Conservation (phyloP, 1,140 invertebrate species). For the Aphelenchoides besseyi region DNA sequence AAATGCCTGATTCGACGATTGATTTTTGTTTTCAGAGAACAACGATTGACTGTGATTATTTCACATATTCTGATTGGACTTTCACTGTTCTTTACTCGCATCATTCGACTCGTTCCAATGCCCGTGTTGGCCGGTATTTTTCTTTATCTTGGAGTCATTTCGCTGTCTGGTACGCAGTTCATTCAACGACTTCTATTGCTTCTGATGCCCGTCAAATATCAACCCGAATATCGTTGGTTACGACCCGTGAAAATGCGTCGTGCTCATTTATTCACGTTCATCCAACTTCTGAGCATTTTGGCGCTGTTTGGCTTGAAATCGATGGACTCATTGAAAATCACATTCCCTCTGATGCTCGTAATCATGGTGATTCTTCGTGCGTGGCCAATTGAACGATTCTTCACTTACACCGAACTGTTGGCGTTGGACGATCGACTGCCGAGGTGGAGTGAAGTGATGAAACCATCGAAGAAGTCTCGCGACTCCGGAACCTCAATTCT, state of each 20-base stretch:
- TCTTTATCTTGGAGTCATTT: constrained; percentile 63
- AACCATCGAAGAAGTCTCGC: constrained; percentile 16
- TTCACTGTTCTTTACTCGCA: constrained; percentile 34
- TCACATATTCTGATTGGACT: constrained; percentile 62
- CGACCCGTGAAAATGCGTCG: constrained; percentile 69
- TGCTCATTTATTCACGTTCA: constrained; percentile 51
- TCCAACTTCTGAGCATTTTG: constrained; percentile 44
- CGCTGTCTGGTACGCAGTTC: constrained; percentile 70
- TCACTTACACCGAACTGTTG: constrained; percentile 34
- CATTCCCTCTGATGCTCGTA: constrained; percentile 71
- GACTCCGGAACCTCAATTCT: too few relatives aligned
- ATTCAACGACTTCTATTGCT: constrained; percentile 89
- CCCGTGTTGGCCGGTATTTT: constrained; percentile 64
- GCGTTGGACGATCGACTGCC: constrained; percentile 40
- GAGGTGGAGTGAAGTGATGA: constrained; percentile 27
- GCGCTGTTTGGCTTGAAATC: constrained; percentile 50
- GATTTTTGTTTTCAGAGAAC: too few relatives aligned
- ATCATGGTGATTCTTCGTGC: constrained; percentile 94
- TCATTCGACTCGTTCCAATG: constrained; percentile 61
- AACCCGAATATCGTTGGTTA: constrained; percentile 93
- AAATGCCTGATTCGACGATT: too few relatives aligned
- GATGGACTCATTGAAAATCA: constrained; percentile 36
- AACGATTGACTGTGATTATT: constrained; percentile 62
- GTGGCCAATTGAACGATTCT: constrained; percentile 60
- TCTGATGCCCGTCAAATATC: constrained; percentile 93